A percentile compares a stretch with the other conserved stretches of the same genome.
Conservation (phyloP, 2,113 vertebrate species). For the Megaceryle torquata region DNA sequence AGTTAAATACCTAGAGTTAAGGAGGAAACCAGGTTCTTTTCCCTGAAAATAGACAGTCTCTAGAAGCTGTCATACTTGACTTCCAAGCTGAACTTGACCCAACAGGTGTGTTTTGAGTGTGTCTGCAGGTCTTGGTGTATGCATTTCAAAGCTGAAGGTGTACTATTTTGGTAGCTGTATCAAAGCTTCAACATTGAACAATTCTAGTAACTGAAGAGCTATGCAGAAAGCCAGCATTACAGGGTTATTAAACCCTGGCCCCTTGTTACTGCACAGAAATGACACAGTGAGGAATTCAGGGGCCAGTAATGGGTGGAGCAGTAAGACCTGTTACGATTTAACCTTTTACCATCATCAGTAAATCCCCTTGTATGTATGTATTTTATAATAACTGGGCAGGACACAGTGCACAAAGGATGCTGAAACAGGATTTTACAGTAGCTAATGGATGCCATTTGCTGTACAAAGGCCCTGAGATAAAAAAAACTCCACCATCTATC, state of each 20-base stretch:
- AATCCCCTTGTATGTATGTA: neutral
- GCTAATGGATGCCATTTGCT: conserved; percentile 28
- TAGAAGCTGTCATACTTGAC: neutral
- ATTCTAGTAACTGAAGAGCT: neutral
- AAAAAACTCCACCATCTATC: neutral
- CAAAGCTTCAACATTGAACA: neutral
- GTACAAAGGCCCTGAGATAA: neutral
- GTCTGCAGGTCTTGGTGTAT: neutral
- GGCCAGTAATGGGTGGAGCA: neutral
- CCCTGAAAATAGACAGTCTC: neutral
- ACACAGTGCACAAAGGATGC: neutral
- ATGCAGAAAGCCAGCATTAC: neutral
- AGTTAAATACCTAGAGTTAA: neutral
- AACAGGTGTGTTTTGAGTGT: neutral
- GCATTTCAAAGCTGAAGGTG: neutral
- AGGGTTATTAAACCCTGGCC: neutral
- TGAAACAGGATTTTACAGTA: conserved; percentile 19
- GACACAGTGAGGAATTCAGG: neutral
- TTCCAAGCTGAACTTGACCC: neutral
- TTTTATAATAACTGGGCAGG: neutral
- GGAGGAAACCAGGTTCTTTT: neutral
- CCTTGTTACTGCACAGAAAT: neutral
- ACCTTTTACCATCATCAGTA: neutral
- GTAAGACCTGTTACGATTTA: neutral
- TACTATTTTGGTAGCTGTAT: neutral